These are phyloP conservation scores for Clitarchus hookeri DNA, from an alignment of 2,888 invertebrate genomes.

Conservation along the genomic window DNA sequence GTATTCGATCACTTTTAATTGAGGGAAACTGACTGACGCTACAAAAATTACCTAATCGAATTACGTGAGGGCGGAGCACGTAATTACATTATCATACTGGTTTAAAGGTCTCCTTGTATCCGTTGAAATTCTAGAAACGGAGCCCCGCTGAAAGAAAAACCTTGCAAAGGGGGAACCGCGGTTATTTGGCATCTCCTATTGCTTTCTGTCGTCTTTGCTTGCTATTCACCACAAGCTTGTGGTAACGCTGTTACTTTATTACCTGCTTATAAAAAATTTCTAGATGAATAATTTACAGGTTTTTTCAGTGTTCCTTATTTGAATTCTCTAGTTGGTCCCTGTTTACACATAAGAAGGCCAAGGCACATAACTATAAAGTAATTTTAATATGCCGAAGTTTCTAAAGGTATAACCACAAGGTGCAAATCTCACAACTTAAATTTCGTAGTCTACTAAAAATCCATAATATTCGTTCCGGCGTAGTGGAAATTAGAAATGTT, in stretches of 20 bases:
- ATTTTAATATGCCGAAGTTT: too few species aligned
- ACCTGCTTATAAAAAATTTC: not conserved
- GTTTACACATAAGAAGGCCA: too few species aligned
- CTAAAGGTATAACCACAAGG: too few species aligned
- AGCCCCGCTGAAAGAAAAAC: not conserved
- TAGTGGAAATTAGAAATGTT: too few species aligned
- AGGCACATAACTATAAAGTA: too few species aligned
- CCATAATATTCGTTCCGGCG: too few species aligned
- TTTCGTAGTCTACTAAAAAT: too few species aligned
- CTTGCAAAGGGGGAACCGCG: not conserved
- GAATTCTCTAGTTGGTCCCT: too few species aligned
- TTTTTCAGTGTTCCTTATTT: not conserved
- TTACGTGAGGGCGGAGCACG: not conserved
- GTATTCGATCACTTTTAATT: slow-evolving; percentile 24
- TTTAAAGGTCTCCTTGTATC: not conserved
- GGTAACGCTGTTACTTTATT: not conserved
- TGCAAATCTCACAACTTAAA: too few species aligned
- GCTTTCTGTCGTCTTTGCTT: not conserved
- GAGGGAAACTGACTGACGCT: slow-evolving; percentile 19
- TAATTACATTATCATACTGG: slow-evolving; percentile 25
- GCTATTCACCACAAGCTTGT: not conserved
- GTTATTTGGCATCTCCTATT: not conserved
- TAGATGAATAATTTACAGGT: not conserved
- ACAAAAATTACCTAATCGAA: slow-evolving; percentile 26
- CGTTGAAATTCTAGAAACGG: not conserved